Evolutionary conservation across 2,888 invertebrate species (phyloP), one percentile per base, ranked within the genome.

Genomic region (Terebella lapidaria): DNA sequence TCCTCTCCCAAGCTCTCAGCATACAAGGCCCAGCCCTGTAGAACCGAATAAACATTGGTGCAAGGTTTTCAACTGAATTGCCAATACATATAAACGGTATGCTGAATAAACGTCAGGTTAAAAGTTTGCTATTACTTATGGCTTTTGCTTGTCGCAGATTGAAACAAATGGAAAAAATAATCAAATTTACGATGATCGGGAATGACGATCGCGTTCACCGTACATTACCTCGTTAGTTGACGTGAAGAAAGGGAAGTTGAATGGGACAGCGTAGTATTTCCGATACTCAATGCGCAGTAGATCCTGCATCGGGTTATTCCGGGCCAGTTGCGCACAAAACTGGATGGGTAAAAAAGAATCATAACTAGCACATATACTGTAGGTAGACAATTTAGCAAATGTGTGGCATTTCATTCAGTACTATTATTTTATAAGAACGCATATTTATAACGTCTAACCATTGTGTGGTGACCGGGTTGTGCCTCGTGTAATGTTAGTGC

Each of bases 391-490:
- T n/a, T n/a, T n/a, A n/a, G n/a, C n/a, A n/a, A n/a, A n/a, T n/a
- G n/a, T n/a, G n/a, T n/a, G n/a, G n/a, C n/a, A n/a, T n/a, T n/a
- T n/a, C n/a, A n/a, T n/a, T n/a, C n/a, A n/a, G n/a, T n/a, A n/a
- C n/a, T n/a, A n/a, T n/a, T n/a, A n/a, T n/a, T n/a, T n/a, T n/a
- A n/a, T n/a, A n/a, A n/a, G n/a, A n/a, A n/a, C n/a, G n/a, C n/a
- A n/a, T n/a, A n/a, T n/a, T n/a, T n/a, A 5, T 53, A 5, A 10
- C 62, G 42, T 58, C 46, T 20, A 15, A 74, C 77, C 71, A 79
- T 78, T 10, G 80, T 65, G 67, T 82, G 81, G 61, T 81, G 81
- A 1, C 81, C 81, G 1, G 82, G 82, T 27, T 75, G 68, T 2
- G 76, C 73, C 67, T 81, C 80, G 64, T 82, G 81, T 1, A 81